A percentile compares a stretch with the other conserved stretches of the same genome.
Conservation (phyloP, 2,113 vertebrate species). For the Colistium nudipinnis region DNA sequence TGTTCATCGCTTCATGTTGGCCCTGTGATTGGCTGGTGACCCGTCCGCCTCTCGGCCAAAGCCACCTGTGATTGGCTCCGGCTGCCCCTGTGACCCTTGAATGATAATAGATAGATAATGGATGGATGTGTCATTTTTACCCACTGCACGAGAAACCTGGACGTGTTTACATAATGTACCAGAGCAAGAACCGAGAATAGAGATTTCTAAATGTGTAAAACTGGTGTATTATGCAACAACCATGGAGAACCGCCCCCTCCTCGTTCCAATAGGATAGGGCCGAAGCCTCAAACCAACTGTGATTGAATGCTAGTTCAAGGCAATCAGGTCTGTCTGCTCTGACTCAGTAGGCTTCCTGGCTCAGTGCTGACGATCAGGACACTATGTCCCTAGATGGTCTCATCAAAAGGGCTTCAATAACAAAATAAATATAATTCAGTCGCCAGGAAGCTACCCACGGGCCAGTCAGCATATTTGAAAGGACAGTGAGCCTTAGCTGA, state of each 20-base stretch:
- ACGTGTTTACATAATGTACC: background rate
- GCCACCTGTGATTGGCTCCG: too few species aligned
- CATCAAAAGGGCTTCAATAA: slow-evolving; percentile 37
- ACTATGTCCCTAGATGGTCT: slow-evolving; percentile 42
- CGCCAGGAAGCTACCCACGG: slow-evolving; percentile 61
- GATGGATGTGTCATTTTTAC: background rate
- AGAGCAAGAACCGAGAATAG: too few species aligned
- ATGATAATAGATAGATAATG: too few species aligned
- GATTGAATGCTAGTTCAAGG: slow-evolving; percentile 27
- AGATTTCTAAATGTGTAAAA: slow-evolving; percentile 19
- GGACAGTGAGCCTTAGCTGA: slow-evolving; percentile 46
- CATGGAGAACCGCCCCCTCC: background rate
- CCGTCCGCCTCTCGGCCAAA: too few species aligned
- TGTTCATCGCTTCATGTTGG: too few species aligned
- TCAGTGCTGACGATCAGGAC: slow-evolving; percentile 41
- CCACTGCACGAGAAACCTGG: background rate
- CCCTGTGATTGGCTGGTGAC: too few species aligned
- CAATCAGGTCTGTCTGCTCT: slow-evolving; percentile 1
- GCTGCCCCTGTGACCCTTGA: too few species aligned
- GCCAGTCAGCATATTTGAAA: slow-evolving; percentile 61
- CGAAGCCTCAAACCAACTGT: slow-evolving; percentile 27
- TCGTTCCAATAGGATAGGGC: slow-evolving; percentile 11
- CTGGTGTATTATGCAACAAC: slow-evolving; percentile 15
- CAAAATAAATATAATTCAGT: slow-evolving; percentile 31
- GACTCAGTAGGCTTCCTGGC: slow-evolving; percentile 38